Evolutionary conservation across 1,140 invertebrate genomes (phyloP).

Genomic region (Drosophila teissieri): DNA sequence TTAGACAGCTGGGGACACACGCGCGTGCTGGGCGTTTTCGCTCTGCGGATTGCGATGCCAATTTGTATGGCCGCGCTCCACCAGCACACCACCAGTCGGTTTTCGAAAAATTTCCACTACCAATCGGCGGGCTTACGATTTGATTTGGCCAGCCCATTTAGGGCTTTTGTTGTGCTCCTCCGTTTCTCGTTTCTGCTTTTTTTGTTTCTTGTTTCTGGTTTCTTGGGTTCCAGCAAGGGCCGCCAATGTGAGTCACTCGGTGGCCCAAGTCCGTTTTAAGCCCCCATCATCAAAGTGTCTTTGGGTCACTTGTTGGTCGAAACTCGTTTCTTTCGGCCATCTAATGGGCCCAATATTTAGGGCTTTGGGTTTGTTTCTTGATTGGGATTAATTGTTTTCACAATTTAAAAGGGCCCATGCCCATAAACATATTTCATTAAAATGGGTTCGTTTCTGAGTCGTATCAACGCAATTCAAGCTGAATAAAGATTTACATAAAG

Average conservation of each 20-base stretch:
- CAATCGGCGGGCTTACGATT: conserved; percentile 15
- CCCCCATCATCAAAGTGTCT: conserved; percentile 23
- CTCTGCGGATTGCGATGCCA: conserved; percentile 73
- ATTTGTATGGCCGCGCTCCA: conserved; percentile 40
- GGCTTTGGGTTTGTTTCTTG: background rate
- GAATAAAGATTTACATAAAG: too few relatives aligned
- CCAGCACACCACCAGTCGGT: background rate
- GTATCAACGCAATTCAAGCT: too few relatives aligned
- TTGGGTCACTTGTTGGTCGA: conserved; percentile 34
- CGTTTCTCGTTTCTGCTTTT: too few relatives aligned
- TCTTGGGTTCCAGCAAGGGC: conserved; percentile 1
- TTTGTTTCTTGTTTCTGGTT: background rate
- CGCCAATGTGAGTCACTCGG: conserved; percentile 29
- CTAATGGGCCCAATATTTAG: conserved; percentile 3
- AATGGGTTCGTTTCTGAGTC: too few relatives aligned
- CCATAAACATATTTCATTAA: too few relatives aligned
- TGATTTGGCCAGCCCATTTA: conserved; percentile 19
- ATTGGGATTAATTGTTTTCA: conserved; percentile 7
- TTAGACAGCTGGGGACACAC: conserved; percentile 72
- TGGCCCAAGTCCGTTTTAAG: conserved; percentile 12
- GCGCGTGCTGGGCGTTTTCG: conserved; percentile 51
- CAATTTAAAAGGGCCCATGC: background rate
- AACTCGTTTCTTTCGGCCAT: conserved; percentile 22
- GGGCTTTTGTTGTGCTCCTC: conserved; percentile 15
- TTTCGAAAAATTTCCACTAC: conserved; percentile 68